Evolutionary conservation across 2,797 vertebrate genomes (phyloP), one percentile per base, ranked within the genome.

Genomic region (Enteromius mattozi): DNA sequence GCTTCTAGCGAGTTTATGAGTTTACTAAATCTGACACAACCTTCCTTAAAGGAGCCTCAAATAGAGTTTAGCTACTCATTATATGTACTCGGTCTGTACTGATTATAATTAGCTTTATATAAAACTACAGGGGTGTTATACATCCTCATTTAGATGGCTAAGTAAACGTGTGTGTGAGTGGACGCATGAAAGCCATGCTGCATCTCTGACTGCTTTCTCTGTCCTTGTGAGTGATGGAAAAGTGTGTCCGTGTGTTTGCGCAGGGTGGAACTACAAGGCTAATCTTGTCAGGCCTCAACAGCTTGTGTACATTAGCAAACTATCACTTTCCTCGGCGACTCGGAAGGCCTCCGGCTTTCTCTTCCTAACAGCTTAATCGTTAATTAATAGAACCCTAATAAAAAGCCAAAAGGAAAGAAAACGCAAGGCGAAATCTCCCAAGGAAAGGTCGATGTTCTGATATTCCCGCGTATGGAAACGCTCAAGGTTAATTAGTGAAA

Each of bases 201-300:
- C 37, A 24, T 75, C 56, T 72, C 79, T 88, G 84, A 85, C 87
- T 89, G 86, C 80, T 80, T 84, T 84, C 70, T 74, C 81, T 86
- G 84, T 86, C 13, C 68, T 86, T 72, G 40, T 63, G 65, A 82
- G 70, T 71, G 74, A 71, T 71, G 83, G 85, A 84, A 88, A 86
- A 79, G 78, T 61, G 66, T 72, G 68, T 80, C 56, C 2, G 51
- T 56, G 74, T 88, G 84, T 87, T 86, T 89, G 76, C 40, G 7
- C 66, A 87, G 40, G 82, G 86, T 84, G 86, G 80, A 83, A 87
- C 61, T 83, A 79, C 84, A 86, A 65, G 70, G 33, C 40, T 37
- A 65, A 79, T 79, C 63, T 37, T 80, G 77, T 82, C 59, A 19
- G 77, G 77, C 79, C 35, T 74, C 63, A n/a, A 56, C 77, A 80